Evolutionary conservation across 2,797 vertebrate species (phyloP).

Genomic region (Tapirus indicus): DNA sequence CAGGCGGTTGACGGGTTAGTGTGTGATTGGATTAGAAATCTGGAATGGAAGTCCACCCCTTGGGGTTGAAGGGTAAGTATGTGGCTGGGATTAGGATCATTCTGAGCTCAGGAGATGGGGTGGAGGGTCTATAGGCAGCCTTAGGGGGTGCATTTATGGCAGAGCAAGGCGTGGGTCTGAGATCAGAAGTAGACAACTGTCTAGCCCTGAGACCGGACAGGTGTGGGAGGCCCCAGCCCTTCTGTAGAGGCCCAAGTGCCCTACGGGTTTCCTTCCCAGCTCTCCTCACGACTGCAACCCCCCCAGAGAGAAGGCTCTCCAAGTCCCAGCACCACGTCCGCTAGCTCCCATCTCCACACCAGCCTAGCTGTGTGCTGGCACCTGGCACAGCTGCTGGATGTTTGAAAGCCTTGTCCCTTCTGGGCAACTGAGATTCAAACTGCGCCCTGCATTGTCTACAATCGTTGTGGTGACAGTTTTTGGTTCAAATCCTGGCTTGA

Average conservation of each 20-base stretch:
- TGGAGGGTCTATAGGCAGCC: neutral
- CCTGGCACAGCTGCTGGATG: no score
- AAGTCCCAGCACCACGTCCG: rapidly evolving
- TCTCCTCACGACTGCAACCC: neutral
- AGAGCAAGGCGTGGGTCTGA: neutral
- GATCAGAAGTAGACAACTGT: neutral
- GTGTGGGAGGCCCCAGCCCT: neutral
- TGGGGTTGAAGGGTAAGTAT: neutral
- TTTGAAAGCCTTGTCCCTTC: neutral
- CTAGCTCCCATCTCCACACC: neutral
- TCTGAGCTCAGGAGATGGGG: neutral
- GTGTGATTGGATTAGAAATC: neutral
- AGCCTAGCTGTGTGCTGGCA: no score
- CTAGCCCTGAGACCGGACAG: neutral
- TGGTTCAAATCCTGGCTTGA: neutral
- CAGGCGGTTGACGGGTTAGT: neutral
- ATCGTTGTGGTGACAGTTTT: neutral
- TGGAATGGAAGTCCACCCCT: neutral
- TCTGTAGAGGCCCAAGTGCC: neutral
- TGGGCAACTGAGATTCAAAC: neutral
- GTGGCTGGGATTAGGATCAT: neutral
- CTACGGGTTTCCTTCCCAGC: neutral
- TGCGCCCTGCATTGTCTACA: neutral
- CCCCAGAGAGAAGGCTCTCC: neutral
- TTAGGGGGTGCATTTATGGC: neutral